Evolutionary conservation across 2,888 invertebrate species (phyloP).

Genomic region (Mythimna albipuncta): DNA sequence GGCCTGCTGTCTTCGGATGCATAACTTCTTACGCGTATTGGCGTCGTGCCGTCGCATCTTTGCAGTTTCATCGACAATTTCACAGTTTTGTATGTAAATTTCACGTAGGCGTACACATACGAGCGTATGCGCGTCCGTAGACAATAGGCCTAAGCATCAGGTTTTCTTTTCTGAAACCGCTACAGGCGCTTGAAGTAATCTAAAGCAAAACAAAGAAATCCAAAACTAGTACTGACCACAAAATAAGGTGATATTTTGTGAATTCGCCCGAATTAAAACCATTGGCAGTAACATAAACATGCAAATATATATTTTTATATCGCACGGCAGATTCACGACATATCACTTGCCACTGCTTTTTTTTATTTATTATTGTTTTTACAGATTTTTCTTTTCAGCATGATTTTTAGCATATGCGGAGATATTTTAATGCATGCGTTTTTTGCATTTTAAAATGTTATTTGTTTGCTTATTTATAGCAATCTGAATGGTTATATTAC

Average conservation of each 20-base stretch:
- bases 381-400: conserved; percentile 52
- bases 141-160: no score
- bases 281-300: conserved; percentile 9
- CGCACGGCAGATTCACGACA: conserved; percentile 76
- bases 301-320: conserved; percentile 39
- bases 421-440: conserved; percentile 44
- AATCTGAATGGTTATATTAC: conserved; percentile 45
- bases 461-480: conserved; percentile 53
- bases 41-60: no score
- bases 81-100: no score
- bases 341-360: conserved; percentile 69
- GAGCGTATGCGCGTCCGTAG: no score
- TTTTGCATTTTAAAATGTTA: conserved; percentile 30
- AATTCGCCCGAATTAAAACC: conserved; percentile 43
- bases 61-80: no score
- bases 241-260: conserved; percentile 62
- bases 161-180: background rate
- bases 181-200: background rate
- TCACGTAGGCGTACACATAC: no score
- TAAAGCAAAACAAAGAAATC: conserved; percentile 20
- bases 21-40: no score
- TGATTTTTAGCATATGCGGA: conserved; percentile 42
- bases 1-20: no score
- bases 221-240: conserved; percentile 21
- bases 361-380: conserved; percentile 59